These are phyloP conservation scores for Suillia variegata DNA, from an alignment of 2,888 invertebrate genomes.

Conservation along the genomic window DNA sequence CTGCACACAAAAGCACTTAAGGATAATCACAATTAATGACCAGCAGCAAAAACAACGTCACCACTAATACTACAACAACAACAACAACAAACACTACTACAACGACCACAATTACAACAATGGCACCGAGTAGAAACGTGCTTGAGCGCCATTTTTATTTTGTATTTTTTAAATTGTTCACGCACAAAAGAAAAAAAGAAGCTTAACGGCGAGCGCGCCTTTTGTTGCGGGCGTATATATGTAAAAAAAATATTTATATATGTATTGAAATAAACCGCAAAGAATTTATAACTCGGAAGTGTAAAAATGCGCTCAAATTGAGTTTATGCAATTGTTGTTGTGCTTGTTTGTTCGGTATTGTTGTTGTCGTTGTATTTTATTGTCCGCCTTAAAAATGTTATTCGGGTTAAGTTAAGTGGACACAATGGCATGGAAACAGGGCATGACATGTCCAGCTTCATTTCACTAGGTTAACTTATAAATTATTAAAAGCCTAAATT, in stretches of 20 bases:
- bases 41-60: conserved; percentile 4
- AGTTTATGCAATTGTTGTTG: not conserved
- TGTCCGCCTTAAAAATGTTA: not conserved
- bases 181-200: too few species aligned
- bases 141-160: not conserved
- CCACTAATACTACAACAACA: not conserved
- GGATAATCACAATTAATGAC: conserved; percentile 20
- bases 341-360: not conserved
- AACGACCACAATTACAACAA: not conserved
- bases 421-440: too few species aligned
- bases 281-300: not conserved
- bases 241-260: too few species aligned
- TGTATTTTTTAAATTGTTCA: too few species aligned
- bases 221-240: too few species aligned
- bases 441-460: too few species aligned
- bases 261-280: too few species aligned
- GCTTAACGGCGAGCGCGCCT: too few species aligned
- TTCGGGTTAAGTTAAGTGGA: not conserved
- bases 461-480: too few species aligned
- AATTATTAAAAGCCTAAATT: too few species aligned
- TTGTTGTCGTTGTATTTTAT: not conserved
- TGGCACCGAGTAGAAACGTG: not conserved
- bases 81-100: not conserved
- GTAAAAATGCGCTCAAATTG: not conserved
- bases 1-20: conserved; percentile 18